Percentiles rank a stretch among this genome's conserved stretches.
These are phyloP conservation scores for Crepidodera aurea DNA, from an alignment of 2,888 invertebrate species.

Conservation along the genomic window DNA sequence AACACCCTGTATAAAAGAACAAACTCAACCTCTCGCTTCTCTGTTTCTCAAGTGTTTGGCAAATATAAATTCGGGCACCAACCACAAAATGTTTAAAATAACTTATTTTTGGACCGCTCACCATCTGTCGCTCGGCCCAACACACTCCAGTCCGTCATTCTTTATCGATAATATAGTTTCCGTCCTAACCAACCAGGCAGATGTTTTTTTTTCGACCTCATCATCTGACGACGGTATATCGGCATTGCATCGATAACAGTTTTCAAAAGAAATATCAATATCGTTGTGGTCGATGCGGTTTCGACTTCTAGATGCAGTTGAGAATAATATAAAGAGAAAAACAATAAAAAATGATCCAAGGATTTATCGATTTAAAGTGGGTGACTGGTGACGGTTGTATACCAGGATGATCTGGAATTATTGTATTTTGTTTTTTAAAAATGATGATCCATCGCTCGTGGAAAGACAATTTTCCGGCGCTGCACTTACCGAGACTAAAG, in stretches of 20 bases:
- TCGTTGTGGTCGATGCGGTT: constrained; percentile 7
- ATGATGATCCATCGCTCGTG: too few species aligned
- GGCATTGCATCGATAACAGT: neutral
- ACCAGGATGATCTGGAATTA: too few species aligned
- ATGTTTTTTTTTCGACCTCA: constrained; percentile 15
- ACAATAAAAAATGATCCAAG: too few species aligned
- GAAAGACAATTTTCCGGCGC: too few species aligned
- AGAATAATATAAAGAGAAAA: too few species aligned
- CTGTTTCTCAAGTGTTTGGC: neutral
- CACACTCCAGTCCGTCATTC: neutral
- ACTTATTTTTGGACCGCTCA: neutral
- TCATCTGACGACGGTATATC: neutral
- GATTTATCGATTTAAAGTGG: too few species aligned
- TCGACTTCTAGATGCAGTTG: neutral
- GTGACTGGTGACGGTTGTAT: too few species aligned
- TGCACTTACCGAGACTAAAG: too few species aligned
- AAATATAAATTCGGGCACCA: neutral
- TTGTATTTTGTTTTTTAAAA: too few species aligned
- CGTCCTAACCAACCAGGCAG: constrained; percentile 10
- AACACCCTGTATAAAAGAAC: too few species aligned
- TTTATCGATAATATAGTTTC: constrained; percentile 1
- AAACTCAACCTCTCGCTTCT: too few species aligned
- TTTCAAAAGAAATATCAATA: constrained; percentile 6
- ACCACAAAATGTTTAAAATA: neutral
- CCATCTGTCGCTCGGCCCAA: constrained; percentile 9